Evolutionary conservation across 2,113 vertebrate genomes (phyloP).

Genomic region (Odobenus rosmarus): DNA sequence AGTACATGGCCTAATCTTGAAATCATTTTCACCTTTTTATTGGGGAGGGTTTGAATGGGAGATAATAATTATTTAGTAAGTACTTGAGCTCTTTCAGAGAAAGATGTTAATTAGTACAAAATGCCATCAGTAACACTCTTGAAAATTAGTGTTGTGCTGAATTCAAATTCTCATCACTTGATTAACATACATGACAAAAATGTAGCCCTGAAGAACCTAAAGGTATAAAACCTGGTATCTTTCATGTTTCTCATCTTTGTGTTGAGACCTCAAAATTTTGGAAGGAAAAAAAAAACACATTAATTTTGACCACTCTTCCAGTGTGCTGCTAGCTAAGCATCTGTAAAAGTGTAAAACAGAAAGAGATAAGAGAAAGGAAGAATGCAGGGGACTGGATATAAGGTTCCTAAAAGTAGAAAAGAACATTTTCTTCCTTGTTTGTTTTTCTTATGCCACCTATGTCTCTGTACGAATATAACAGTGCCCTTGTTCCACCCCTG

Average conservation of each 20-base stretch:
- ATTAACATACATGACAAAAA: not conserved
- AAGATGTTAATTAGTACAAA: not conserved
- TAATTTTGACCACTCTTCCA: not conserved
- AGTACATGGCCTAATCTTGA: not conserved
- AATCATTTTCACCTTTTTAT: slow-evolving; percentile 14
- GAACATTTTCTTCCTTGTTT: not conserved
- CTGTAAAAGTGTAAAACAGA: not conserved
- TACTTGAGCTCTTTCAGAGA: not conserved
- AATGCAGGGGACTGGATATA: not conserved
- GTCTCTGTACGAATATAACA: not conserved
- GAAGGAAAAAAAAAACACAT: not conserved
- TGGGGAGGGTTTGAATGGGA: not conserved
- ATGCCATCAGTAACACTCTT: not conserved
- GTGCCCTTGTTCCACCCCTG: not conserved
- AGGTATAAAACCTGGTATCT: not conserved
- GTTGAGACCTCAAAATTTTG: not conserved
- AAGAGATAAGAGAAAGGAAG: not conserved
- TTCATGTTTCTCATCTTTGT: not conserved
- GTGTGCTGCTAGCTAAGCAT: not conserved
- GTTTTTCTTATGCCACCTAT: not conserved
- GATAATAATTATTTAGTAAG: not conserved
- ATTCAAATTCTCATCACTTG: not conserved
- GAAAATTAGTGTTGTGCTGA: not conserved
- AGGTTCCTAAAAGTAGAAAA: not conserved
- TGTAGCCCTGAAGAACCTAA: not conserved